These are phyloP conservation scores for Anarrhichthys ocellatus DNA, from an alignment of 2,113 vertebrate species.

Conservation along the genomic window DNA sequence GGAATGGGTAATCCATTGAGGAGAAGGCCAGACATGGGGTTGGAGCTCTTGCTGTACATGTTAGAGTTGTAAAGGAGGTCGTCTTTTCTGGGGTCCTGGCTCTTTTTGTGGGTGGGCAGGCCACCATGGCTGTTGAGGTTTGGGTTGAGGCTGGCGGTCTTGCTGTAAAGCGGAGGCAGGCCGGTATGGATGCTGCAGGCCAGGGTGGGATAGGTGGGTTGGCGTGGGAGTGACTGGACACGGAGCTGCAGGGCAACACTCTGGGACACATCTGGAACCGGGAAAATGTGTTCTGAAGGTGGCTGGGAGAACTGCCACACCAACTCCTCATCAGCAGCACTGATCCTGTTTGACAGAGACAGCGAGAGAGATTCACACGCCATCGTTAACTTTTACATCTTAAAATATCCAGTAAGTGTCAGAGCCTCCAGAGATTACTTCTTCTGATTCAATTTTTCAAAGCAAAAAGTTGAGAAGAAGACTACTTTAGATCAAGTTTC, in stretches of 20 bases:
- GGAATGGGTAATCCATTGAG: conserved; percentile 72
- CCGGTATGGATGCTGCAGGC: conserved; percentile 95
- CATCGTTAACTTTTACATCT: neutral
- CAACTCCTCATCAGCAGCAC: conserved; percentile 93
- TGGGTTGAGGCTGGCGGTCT: conserved; percentile 77
- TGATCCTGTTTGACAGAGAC: conserved; percentile 86
- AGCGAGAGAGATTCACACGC: neutral
- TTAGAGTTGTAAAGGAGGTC: conserved; percentile 71
- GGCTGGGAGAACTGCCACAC: conserved; percentile 96
- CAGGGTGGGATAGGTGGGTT: conserved; percentile 93
- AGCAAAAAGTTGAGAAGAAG: conserved; percentile 9
- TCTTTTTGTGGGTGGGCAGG: conserved; percentile 71
- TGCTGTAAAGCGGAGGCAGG: conserved; percentile 77
- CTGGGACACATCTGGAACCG: conserved; percentile 95
- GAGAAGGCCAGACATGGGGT: conserved; percentile 66
- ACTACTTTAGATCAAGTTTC: neutral
- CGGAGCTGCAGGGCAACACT: conserved; percentile 96
- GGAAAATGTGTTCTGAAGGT: conserved; percentile 95
- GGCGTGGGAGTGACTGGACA: conserved; percentile 96
- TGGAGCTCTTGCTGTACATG: conserved; percentile 86
- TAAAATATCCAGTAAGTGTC: conserved; percentile 6
- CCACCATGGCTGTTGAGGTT: conserved; percentile 73
- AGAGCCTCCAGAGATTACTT: conserved; percentile 8
- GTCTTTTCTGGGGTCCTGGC: conserved; percentile 70
- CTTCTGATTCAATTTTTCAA: neutral